Conservation (phyloP, 2,888 invertebrate species). For the Exocentrus adspersus region DNA sequence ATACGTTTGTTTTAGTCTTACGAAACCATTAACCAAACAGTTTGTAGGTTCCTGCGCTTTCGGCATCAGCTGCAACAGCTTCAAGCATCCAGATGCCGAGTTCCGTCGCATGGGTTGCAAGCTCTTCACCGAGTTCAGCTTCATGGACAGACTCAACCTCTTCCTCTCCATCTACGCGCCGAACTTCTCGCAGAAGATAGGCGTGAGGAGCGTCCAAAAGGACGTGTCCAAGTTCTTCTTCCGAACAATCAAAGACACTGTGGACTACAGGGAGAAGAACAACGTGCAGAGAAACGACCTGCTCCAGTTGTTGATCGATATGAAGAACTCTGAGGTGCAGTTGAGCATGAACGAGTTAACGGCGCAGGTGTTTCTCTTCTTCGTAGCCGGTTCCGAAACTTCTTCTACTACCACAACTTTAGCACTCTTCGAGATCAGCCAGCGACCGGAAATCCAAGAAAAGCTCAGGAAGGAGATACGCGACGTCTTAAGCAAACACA, state of each 20-base stretch:
- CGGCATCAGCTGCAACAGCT: slow-evolving; percentile 68
- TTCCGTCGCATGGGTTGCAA: slow-evolving; percentile 56
- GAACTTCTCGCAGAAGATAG: slow-evolving; percentile 34
- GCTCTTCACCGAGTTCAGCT: slow-evolving; percentile 31
- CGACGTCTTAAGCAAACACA: slow-evolving; percentile 51
- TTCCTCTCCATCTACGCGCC: slow-evolving; percentile 39
- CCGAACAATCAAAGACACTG: slow-evolving; percentile 47
- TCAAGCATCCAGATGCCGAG: slow-evolving; percentile 60
- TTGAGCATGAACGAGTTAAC: slow-evolving; percentile 51
- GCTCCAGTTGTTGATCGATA: slow-evolving; percentile 48
- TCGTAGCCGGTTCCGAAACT: slow-evolving; percentile 72
- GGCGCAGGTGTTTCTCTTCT: slow-evolving; percentile 69
- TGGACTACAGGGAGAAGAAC: slow-evolving; percentile 49
- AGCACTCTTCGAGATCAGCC: slow-evolving; percentile 65
- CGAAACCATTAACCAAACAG: too few species aligned
- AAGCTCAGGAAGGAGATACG: slow-evolving; percentile 61
- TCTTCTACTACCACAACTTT: slow-evolving; percentile 64
- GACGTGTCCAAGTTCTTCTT: slow-evolving; percentile 53
- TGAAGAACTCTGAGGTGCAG: slow-evolving; percentile 37
- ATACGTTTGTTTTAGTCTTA: too few species aligned
- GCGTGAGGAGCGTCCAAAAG: slow-evolving; percentile 32
- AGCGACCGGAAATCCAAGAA: slow-evolving; percentile 61
- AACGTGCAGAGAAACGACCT: slow-evolving; percentile 48
- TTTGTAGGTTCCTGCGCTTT: slow-evolving; percentile 70
- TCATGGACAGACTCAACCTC: slow-evolving; percentile 19